phyloP scores from a whole-genome alignment of 2,113 vertebrate genomes.

The Entelurus aequoreus region DNA sequence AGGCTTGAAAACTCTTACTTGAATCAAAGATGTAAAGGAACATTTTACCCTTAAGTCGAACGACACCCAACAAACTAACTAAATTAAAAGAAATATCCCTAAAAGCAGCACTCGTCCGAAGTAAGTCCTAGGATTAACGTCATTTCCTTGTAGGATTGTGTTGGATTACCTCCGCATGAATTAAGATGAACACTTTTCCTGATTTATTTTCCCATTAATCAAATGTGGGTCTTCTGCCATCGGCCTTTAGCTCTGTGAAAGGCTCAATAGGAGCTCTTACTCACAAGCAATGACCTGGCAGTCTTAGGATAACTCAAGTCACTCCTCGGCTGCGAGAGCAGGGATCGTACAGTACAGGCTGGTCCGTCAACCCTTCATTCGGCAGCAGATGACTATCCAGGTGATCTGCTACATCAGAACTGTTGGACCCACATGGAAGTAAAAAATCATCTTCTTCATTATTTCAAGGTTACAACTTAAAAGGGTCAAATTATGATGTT shows the following conservation, averaged over 20 bases:
- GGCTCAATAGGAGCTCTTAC: constrained; percentile 32
- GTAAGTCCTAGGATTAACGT: too few species aligned
- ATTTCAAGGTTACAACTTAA: constrained; percentile 24
- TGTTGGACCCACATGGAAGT: constrained; percentile 2
- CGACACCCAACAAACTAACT: too few species aligned
- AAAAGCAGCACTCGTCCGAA: too few species aligned
- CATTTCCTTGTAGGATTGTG: too few species aligned
- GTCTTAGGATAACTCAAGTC: constrained; percentile 23
- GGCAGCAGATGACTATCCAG: constrained; percentile 21
- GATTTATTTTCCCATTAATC: too few species aligned
- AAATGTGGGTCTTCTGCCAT: too few species aligned
- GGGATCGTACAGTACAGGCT: constrained; percentile 5
- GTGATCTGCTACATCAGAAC: constrained; percentile 24
- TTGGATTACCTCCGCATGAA: too few species aligned
- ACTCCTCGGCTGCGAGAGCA: constrained; percentile 22
- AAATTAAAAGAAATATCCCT: too few species aligned
- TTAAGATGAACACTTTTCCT: too few species aligned
- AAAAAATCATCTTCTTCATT: neutral
- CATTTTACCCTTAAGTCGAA: too few species aligned
- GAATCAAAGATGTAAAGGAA: too few species aligned
- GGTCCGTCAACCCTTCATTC: constrained; percentile 30
- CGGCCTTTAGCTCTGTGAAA: neutral
- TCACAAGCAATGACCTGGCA: constrained; percentile 21
- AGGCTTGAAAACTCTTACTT: too few species aligned
- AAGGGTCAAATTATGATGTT: constrained; percentile 17